These are phyloP conservation scores for Dendrocincla tyrannina DNA, from an alignment of 2,797 vertebrate genomes.

Conservation along the genomic window DNA sequence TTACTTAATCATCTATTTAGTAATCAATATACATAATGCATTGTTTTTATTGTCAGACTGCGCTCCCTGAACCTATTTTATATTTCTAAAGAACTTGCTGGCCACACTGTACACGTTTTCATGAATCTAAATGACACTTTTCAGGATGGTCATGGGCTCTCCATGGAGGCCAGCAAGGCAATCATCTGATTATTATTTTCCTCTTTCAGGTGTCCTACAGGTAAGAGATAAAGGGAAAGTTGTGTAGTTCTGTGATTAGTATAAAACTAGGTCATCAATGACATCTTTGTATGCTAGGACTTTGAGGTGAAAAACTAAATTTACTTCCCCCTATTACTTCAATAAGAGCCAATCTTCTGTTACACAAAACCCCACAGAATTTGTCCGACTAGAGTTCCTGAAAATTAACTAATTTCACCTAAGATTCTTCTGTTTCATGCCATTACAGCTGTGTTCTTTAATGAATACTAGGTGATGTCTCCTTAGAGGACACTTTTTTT, in stretches of 20 bases:
- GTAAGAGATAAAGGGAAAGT: neutral
- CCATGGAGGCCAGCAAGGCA: neutral
- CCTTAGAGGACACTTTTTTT: neutral
- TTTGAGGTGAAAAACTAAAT: neutral
- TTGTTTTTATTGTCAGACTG: neutral
- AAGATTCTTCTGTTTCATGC: neutral
- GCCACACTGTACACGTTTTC: neutral
- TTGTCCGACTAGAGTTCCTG: neutral
- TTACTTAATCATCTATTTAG: neutral
- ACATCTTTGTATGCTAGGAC: fast-evolving
- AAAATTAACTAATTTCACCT: neutral
- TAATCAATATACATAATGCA: neutral
- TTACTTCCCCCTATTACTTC: neutral
- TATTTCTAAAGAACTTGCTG: neutral
- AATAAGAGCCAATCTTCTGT: neutral
- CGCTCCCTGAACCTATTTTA: neutral
- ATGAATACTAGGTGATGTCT: neutral
- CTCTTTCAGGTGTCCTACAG: neutral
- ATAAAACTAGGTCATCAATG: neutral
- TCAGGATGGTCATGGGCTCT: neutral
- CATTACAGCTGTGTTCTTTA: neutral
- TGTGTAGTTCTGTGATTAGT: neutral
- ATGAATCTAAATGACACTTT: neutral
- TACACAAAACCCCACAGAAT: neutral
- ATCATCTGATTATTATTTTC: neutral